phyloP scores from a whole-genome alignment of 1,140 invertebrate genomes.

The Bacillus rossius region DNA sequence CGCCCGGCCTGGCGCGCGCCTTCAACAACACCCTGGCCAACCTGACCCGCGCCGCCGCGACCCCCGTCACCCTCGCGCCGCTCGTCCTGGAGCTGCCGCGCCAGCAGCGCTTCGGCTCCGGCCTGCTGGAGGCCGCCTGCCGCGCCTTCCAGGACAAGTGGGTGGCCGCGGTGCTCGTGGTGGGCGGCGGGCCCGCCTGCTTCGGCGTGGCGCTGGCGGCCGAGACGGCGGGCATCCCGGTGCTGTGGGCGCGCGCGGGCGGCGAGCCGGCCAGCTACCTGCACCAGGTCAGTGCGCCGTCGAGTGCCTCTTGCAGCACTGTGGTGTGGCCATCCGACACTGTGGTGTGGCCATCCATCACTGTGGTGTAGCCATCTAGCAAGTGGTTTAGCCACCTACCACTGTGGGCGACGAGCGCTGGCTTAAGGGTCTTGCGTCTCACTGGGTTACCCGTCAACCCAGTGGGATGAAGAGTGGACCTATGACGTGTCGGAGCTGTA shows the following conservation, averaged over 20 bases:
- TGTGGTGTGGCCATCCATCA: no score
- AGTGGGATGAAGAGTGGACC: no score
- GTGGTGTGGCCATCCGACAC: no score
- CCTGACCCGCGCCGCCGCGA: not conserved
- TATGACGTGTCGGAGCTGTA: no score
- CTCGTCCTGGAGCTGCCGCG: constrained; percentile 36
- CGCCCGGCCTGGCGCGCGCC: not conserved
- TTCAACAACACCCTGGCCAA: constrained; percentile 3
- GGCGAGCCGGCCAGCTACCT: no score
- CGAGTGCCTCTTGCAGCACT: no score
- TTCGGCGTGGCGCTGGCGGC: constrained; percentile 39
- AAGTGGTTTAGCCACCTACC: no score
- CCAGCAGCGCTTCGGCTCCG: constrained; percentile 38
- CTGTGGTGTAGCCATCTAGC: no score
- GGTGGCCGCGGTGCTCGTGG: constrained; percentile 36
- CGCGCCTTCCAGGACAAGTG: constrained; percentile 36
- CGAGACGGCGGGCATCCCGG: constrained; percentile 36
- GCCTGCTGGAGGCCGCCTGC: constrained; percentile 35
- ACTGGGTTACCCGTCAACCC: no score
- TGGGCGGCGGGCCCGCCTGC: constrained; percentile 39
- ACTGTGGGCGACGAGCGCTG: no score
- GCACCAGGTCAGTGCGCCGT: no score
- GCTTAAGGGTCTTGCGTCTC: no score
- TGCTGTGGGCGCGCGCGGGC: constrained; percentile 39
- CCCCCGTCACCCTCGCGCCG: constrained; percentile 32